A percentile compares a stretch with the other conserved stretches of the same genome.
These are phyloP conservation scores for Melanargia galathea DNA, from an alignment of 2,888 invertebrate species.

Conservation along the genomic window DNA sequence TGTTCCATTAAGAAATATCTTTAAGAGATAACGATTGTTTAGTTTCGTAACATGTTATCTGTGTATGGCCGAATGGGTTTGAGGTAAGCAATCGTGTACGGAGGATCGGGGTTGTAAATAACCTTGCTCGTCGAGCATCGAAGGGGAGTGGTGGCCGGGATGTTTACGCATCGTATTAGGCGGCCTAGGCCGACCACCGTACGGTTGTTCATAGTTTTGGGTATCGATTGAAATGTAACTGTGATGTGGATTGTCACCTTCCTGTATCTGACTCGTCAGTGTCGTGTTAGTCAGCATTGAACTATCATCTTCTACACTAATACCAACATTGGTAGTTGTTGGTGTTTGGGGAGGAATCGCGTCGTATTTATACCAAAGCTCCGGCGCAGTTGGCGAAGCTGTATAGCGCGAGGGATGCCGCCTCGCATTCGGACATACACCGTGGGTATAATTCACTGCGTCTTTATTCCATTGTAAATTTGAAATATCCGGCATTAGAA, in stretches of 20 bases:
- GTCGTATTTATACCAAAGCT: conserved; percentile 87
- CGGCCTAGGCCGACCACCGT: conserved; percentile 73
- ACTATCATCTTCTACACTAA: conserved; percentile 83
- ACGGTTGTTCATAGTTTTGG: conserved; percentile 79
- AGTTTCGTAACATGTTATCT: conserved; percentile 67
- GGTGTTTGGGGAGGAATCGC: conserved; percentile 82
- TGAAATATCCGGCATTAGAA: conserved; percentile 89
- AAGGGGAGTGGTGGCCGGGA: conserved; percentile 69
- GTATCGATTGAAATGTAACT: conserved; percentile 86
- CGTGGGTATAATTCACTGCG: conserved; percentile 78
- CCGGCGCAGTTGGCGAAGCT: conserved; percentile 87
- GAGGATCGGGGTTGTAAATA: conserved; percentile 80
- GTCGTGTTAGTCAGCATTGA: conserved; percentile 84
- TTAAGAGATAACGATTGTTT: conserved; percentile 64
- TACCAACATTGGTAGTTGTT: conserved; percentile 75
- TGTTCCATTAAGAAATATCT: conserved; percentile 76
- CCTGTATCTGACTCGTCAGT: conserved; percentile 84
- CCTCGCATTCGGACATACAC: conserved; percentile 80
- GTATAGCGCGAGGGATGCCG: conserved; percentile 85
- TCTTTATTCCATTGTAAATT: conserved; percentile 84
- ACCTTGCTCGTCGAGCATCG: conserved; percentile 78
- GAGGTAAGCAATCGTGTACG: conserved; percentile 76
- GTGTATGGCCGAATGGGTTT: conserved; percentile 74
- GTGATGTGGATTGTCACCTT: conserved; percentile 84
- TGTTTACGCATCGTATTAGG: conserved; percentile 75